These are phyloP conservation scores for Metalampra italica DNA, from an alignment of 2,888 invertebrate species.

Conservation along the genomic window DNA sequence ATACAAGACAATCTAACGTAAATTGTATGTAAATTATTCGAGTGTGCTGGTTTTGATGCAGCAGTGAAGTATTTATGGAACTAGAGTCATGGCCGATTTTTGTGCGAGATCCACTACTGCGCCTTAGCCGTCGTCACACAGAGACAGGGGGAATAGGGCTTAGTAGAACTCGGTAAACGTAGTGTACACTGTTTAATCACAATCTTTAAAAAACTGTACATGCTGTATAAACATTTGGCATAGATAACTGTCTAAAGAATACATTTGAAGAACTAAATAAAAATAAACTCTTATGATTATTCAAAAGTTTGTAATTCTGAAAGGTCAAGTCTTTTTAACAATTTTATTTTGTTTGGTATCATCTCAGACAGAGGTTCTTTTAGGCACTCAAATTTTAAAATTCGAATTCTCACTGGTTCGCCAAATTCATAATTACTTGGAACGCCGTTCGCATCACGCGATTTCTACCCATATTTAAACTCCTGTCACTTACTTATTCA, in stretches of 20 bases:
- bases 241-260: conserved; percentile 52
- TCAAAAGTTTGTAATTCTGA: conserved; percentile 56
- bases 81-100: too few species aligned
- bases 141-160: conserved; percentile 5
- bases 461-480: too few species aligned
- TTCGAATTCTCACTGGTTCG: conserved; percentile 29
- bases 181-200: conserved; percentile 54
- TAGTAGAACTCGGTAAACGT: conserved; percentile 32
- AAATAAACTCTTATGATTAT: conserved; percentile 57
- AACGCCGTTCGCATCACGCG: neutral
- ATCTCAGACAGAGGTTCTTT: conserved; percentile 64
- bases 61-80: too few species aligned
- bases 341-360: conserved; percentile 44
- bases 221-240: conserved; percentile 67
- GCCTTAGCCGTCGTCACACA: neutral
- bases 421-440: conserved; percentile 38
- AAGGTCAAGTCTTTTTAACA: conserved; percentile 47
- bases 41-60: too few species aligned
- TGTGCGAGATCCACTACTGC: too few species aligned
- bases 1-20: too few species aligned
- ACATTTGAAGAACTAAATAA: conserved; percentile 46
- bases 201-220: conserved; percentile 55
- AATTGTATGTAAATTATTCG: too few species aligned
- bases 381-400: conserved; percentile 50
- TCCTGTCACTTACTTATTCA: too few species aligned